Conservation (phyloP, 2,797 vertebrate species). For the Pelobates cultripes region DNA sequence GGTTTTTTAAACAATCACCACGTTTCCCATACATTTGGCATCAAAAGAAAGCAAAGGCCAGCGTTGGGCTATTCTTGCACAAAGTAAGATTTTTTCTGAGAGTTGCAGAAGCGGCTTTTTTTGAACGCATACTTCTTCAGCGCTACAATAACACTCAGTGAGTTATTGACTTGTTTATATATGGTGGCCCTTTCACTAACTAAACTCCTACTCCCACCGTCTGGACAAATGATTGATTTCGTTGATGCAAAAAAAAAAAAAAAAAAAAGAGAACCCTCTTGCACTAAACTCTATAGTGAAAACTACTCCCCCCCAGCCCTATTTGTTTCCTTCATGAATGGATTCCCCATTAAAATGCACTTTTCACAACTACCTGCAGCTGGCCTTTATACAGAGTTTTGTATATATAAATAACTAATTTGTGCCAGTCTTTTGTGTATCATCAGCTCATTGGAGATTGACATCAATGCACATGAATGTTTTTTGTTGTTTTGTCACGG, state of each 20-base stretch:
- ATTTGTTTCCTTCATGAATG: conserved; percentile 78
- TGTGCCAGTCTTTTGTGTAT: conserved; percentile 79
- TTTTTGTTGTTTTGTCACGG: conserved; percentile 61
- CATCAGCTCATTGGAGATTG: conserved; percentile 72
- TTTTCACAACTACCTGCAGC: conserved; percentile 82
- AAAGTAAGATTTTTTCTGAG: conserved; percentile 76
- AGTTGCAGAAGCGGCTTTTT: conserved; percentile 64
- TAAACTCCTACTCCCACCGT: conserved; percentile 80
- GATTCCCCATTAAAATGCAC: conserved; percentile 82
- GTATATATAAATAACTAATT: conserved; percentile 85
- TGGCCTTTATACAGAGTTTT: conserved; percentile 80
- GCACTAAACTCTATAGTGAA: conserved; percentile 79
- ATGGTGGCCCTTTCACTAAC: conserved; percentile 80
- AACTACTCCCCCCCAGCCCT: conserved; percentile 70
- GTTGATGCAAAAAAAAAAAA: conserved; percentile 73
- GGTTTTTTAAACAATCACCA: conserved; percentile 62
- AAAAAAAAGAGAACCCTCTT: conserved; percentile 59
- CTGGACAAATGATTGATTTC: conserved; percentile 88
- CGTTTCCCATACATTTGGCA: conserved; percentile 73
- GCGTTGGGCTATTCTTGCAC: conserved; percentile 69
- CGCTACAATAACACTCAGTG: conserved; percentile 83
- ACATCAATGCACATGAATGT: conserved; percentile 72
- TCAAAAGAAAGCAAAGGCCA: conserved; percentile 62
- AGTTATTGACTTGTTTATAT: conserved; percentile 88
- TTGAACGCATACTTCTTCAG: conserved; percentile 68